Evolutionary conservation across 2,888 invertebrate genomes (phyloP), one percentile per base, ranked within the genome.

Genomic region (Nesidiocoris tenuis): DNA sequence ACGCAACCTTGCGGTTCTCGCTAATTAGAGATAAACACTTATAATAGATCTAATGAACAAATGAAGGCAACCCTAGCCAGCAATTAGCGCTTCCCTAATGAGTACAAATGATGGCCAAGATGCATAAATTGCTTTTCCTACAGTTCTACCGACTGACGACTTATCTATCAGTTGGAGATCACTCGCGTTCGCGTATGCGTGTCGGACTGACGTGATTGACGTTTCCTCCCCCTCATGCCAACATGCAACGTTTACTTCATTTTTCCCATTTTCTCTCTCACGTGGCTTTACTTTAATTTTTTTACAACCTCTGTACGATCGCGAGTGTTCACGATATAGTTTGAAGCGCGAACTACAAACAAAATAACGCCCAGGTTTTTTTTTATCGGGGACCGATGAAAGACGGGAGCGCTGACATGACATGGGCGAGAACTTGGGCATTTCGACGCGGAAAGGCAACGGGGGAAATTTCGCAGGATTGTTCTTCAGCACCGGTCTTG

Each of bases 41-140:
- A 65, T 39, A 65, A 24, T 24, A 24, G 39, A 65, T 65, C 39
- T 65, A 65, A 65, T 39, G 65, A 65, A 65, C 65, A 65, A 65
- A 65, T 65, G 25, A 39, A 39, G 39, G 39, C 65, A 19, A 59
- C 19, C 9, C 16, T 16, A 21, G 63, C 63, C 19, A 21, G 63
- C 63, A 63, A 63, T 63, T 63, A 63, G 7, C 7, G 5, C 39
- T 39, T 39, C 39, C 39, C 39, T 70, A 70, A 70, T 70, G 70
- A 70, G 70, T 24, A 17, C 70, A 70, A 70, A 70, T 70, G 70
- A 70, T 70, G 70, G 70, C 25, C 70, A 12, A 70, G 70, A 59
- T 70, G 70, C 70, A 70, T 70, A 70, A 70, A 70, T 70, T 70
- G 70, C 57, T 70, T 68, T 70, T 59, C 12, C 39, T 39, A 39